Evolutionary conservation across 2,888 invertebrate genomes (phyloP), one percentile per base, ranked within the genome.

Genomic region (Ptychoptera contaminata): DNA sequence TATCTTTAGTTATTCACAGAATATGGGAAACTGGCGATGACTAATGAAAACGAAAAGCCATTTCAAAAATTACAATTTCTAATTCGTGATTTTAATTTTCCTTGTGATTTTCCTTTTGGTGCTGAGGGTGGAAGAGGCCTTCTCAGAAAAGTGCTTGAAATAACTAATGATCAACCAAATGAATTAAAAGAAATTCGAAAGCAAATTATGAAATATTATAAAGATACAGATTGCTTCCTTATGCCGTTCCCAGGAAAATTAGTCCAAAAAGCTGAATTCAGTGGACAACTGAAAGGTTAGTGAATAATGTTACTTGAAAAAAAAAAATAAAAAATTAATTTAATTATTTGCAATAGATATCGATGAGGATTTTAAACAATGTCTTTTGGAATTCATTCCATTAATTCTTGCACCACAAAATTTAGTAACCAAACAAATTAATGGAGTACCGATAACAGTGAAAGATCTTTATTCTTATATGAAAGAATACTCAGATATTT

Each of bases 161-260:
- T 47, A 5, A 36, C 34, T 10, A 42, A 47, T 10, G 41, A 35
- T 35, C 47, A 47, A 16, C 30, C 16, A 3, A 30, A 37, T 8
- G 44, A 47, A 16, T 29, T 42, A 10, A 42, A 34, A 31, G 32
- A 41, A 3, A 36, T 47, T 9, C 44, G 47, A 8, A 16, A 30
- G 8, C 38, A 47, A 23, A 7, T 47, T 4, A 10, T 36, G 8
- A 41, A 31, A n/a, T 37, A 38, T 23, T 47, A 38, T 36, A 41
- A 46, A 2, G 36, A 16, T 6, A 34, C 44, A 10, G 23, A 37
- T 8, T 40, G 47, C 31, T 47, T 44, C 30, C n/a, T 47, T 12
- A 47, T 47, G 47, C 47, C 47, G 10, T 30, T 42, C 38, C 47
- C 47, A 14, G 47, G 47, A n/a, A 43, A 41, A 23, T 14, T 36